These are phyloP conservation scores for Brenthis hecate DNA, from an alignment of 2,888 invertebrate genomes.

Conservation along the genomic window DNA sequence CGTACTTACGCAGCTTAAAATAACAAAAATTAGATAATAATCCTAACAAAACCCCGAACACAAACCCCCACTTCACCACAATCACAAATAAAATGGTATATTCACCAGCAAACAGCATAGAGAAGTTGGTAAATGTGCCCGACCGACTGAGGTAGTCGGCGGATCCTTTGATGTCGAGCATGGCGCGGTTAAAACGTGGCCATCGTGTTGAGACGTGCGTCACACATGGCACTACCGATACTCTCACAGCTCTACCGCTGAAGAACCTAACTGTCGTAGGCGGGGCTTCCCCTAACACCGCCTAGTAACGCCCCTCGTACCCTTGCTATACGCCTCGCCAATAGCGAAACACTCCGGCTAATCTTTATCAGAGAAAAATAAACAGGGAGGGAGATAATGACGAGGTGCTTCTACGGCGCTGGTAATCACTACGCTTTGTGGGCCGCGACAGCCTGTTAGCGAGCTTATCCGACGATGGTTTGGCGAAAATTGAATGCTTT, in stretches of 20 bases:
- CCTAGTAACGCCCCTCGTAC: slow-evolving; percentile 53
- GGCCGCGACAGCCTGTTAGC: slow-evolving; percentile 69
- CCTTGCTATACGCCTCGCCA: slow-evolving; percentile 65
- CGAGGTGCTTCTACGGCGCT: slow-evolving; percentile 63
- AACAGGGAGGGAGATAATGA: slow-evolving; percentile 81
- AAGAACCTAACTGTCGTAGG: slow-evolving; percentile 50
- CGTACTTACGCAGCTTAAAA: slow-evolving; percentile 6
- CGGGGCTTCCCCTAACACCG: slow-evolving; percentile 53
- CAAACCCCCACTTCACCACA: slow-evolving; percentile 50
- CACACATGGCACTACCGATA: slow-evolving; percentile 56
- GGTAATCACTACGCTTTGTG: slow-evolving; percentile 79
- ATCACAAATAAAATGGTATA: slow-evolving; percentile 59
- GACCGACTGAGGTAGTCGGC: slow-evolving; percentile 95
- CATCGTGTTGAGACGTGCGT: slow-evolving; percentile 60
- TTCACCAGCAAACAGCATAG: slow-evolving; percentile 96
- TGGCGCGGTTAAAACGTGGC: slow-evolving; percentile 66
- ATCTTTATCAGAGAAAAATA: slow-evolving; percentile 82
- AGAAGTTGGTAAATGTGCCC: slow-evolving; percentile 96
- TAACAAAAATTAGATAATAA: slow-evolving; percentile 4
- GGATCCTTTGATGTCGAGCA: slow-evolving; percentile 96
- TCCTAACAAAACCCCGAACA: slow-evolving; percentile 21
- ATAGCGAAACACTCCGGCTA: slow-evolving; percentile 75
- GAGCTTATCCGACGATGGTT: slow-evolving; percentile 67
- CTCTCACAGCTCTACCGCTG: slow-evolving; percentile 45
- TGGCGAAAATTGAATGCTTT: slow-evolving; percentile 69